These are phyloP conservation scores for Petrocephalus zakoni DNA, from an alignment of 2,113 vertebrate species.

Conservation along the genomic window DNA sequence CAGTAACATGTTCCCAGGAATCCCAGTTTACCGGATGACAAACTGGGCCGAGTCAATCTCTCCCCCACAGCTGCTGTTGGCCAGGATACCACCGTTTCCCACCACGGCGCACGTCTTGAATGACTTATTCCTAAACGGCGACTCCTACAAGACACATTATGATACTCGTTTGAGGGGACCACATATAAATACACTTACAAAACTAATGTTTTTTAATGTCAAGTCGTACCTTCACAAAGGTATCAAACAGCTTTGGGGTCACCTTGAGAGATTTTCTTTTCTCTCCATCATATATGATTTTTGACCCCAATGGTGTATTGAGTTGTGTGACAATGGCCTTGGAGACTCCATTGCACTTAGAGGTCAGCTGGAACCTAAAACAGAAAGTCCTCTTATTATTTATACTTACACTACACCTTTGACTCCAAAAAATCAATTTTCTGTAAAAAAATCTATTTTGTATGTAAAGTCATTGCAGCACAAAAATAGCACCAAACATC, in stretches of 20 bases:
- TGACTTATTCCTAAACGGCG: constrained; percentile 49
- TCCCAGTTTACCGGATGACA: constrained; percentile 57
- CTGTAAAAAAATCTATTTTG: neutral
- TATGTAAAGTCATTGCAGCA: neutral
- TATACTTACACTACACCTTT: neutral
- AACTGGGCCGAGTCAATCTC: constrained; percentile 58
- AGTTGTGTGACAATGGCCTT: constrained; percentile 56
- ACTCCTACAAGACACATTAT: constrained; percentile 39
- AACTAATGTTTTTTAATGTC: neutral
- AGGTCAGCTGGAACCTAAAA: constrained; percentile 47
- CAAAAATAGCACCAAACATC: neutral
- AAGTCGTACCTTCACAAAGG: constrained; percentile 55
- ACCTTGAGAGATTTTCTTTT: constrained; percentile 48
- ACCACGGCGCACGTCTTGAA: constrained; percentile 59
- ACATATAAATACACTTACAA: neutral
- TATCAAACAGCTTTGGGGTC: constrained; percentile 48
- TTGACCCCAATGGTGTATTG: constrained; percentile 58
- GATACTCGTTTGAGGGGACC: neutral
- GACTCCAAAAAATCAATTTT: neutral
- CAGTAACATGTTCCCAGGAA: neutral
- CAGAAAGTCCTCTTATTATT: neutral
- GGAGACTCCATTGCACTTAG: constrained; percentile 46
- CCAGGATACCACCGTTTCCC: constrained; percentile 64
- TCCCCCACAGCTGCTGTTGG: constrained; percentile 60
- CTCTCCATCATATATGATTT: constrained; percentile 58